phyloP scores from a whole-genome alignment of 2,797 vertebrate species.

The Chiroxiphia lanceolata region DNA sequence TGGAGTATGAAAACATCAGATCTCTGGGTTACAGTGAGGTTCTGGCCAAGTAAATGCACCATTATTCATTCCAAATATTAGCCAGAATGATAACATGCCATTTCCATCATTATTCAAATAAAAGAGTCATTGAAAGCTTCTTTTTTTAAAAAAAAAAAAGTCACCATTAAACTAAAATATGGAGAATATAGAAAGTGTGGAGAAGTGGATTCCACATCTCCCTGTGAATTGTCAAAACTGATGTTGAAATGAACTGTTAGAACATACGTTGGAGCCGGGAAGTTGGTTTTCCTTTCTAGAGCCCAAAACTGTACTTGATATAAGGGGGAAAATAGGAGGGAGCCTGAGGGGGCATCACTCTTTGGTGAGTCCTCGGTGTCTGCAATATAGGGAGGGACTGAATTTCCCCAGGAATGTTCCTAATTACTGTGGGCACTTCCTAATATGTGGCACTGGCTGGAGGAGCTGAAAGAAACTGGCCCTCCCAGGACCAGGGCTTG shows the following conservation, averaged over 20 bases:
- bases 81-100: neutral
- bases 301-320: neutral
- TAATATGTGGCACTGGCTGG: fast-evolving
- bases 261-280: neutral
- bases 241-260: constrained; percentile 15
- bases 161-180: neutral
- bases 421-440: fast-evolving
- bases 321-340: neutral
- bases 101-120: neutral
- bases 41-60: neutral
- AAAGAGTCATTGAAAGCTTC: neutral
- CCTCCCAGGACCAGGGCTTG: neutral
- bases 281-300: neutral
- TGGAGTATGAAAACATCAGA: neutral
- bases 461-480: neutral
- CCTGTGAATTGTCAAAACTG: neutral
- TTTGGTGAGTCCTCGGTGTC: fast-evolving
- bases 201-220: neutral
- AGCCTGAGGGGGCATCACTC: neutral
- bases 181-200: neutral
- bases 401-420: neutral
- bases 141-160: neutral
- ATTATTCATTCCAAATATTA: neutral
- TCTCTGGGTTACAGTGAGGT: neutral
- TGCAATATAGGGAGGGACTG: neutral